phyloP scores from a whole-genome alignment of 2,888 invertebrate genomes.

The Cristatella mucedo region DNA sequence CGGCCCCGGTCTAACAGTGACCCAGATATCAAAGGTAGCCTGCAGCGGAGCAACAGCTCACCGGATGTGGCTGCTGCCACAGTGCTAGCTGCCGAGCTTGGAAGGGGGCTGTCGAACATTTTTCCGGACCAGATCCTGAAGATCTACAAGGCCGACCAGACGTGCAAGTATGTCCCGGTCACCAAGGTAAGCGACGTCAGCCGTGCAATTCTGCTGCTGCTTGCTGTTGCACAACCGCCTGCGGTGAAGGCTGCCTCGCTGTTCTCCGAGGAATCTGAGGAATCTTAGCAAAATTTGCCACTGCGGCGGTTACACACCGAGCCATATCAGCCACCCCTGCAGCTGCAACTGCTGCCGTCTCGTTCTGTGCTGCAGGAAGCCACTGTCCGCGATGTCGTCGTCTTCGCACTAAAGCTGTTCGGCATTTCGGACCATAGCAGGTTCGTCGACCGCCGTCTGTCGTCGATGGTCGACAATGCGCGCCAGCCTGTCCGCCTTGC shows the following conservation, averaged over 20 bases:
- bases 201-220: too few species aligned
- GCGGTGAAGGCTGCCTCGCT: too few species aligned
- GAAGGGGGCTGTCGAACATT: too few species aligned
- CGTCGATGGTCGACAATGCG: neutral
- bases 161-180: slow-evolving; percentile 87
- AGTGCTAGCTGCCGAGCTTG: too few species aligned
- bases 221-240: too few species aligned
- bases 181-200: slow-evolving; percentile 67
- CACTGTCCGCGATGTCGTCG: slow-evolving; percentile 63
- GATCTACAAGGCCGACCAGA: slow-evolving; percentile 78
- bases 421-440: slow-evolving; percentile 81
- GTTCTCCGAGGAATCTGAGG: too few species aligned
- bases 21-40: neutral
- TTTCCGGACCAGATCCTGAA: slow-evolving; percentile 87
- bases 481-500: neutral
- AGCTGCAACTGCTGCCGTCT: too few species aligned
- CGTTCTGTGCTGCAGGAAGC: slow-evolving; percentile 45
- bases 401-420: slow-evolving; percentile 88
- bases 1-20: slow-evolving; percentile 2
- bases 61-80: slow-evolving; percentile 10
- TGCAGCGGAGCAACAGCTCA: slow-evolving; percentile 4
- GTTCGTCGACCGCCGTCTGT: slow-evolving; percentile 18
- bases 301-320: too few species aligned
- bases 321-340: too few species aligned
- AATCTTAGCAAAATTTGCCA: too few species aligned